Base-by-base conservation (phyloP, 2,888 invertebrate genomes). In the Campopleginae sp. region DNA sequence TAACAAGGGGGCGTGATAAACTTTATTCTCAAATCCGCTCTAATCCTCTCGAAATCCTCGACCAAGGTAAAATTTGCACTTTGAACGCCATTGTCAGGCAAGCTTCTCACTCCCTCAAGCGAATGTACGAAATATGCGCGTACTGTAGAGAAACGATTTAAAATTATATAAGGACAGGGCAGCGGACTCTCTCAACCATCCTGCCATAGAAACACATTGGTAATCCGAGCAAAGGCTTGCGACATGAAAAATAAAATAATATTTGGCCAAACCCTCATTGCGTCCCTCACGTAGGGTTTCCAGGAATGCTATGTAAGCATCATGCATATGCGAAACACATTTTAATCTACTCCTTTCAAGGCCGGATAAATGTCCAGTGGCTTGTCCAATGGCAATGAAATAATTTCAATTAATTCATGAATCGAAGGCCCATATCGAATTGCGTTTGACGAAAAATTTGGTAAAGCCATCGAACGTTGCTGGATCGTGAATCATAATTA, bases 21-120 rank as follows among this genome's bases (percentile, higher is more conserved):
- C 75, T 84, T 84, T 80, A 71, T 84, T 84, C 76, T 23, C 48
- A 75, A 84, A 84, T 76, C 84, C 84, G 51, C 71, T 80, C 51
- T 84, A 84, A 84, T 84, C 84, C 84, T 65, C 44, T 76, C 23
- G 42, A 75, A 80, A 84, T 84, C 84, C 84, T 80, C 54, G 68
- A 46, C 63, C 74, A 54, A 33, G 70, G 63, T 19, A 74, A 80
- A 84, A 84, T 84, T 84, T 84, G 84, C 84, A 84, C 66, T 80
- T 80, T 70, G 51, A 80, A 84, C 76, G 19, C 46, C 71, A 54
- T 71, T 80, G 75, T 77, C 66, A 66, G 19, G 23, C n/a, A n/a
- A 23, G 33, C 27, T 27, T 23, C 51, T 66, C 44, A 51, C 46
- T 66, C 46, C 33, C 66, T 17, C 48, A 38, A 77, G 63, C 19